Evolutionary conservation across 2,113 vertebrate species (phyloP).

Genomic region (Murina feae): DNA sequence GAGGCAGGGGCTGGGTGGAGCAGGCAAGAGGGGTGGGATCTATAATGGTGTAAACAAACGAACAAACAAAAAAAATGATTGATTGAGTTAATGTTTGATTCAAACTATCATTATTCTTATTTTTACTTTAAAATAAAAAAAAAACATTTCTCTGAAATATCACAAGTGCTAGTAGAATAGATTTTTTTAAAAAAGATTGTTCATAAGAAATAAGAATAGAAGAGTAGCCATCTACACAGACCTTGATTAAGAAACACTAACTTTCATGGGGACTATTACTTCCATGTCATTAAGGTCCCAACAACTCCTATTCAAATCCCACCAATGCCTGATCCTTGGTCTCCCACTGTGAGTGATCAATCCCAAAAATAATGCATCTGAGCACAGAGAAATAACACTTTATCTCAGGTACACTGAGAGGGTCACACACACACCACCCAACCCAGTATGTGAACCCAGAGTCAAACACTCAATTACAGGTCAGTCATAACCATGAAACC

Average conservation of each 20-base stretch:
- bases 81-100: neutral
- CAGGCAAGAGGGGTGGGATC: neutral
- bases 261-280: neutral
- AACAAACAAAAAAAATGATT: neutral
- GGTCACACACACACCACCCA: neutral
- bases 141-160: slow-evolving; percentile 3
- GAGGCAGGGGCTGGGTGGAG: neutral
- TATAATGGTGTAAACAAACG: neutral
- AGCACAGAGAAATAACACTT: slow-evolving; percentile 27
- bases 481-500: slow-evolving; percentile 6
- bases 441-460: neutral
- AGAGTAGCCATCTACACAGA: neutral
- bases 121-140: neutral
- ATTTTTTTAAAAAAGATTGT: neutral
- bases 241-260: neutral
- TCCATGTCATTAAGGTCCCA: slow-evolving; percentile 9
- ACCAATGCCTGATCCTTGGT: neutral
- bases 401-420: slow-evolving; percentile 5
- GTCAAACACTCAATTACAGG: slow-evolving; percentile 24
- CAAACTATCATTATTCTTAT: neutral
- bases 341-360: neutral
- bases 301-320: neutral
- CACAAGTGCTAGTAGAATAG: neutral
- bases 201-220: neutral
- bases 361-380: slow-evolving; percentile 25